Conservation (phyloP, 2,797 vertebrate genomes). For the Enteromius unitaeniatus region DNA sequence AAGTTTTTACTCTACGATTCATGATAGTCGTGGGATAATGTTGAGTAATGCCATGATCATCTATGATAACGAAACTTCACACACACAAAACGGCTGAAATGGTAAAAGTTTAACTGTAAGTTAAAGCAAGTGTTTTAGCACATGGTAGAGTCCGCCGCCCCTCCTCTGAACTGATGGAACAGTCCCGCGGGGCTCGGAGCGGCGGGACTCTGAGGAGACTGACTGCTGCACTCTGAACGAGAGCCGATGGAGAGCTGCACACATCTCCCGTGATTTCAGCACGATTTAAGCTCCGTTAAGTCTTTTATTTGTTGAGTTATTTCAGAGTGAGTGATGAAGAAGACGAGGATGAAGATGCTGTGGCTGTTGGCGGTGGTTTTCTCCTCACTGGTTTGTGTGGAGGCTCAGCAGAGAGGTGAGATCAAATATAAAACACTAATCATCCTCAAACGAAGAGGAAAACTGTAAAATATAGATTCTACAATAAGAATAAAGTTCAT, state of each 20-base stretch:
- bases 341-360: conserved; percentile 2
- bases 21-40: background rate
- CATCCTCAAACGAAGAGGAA: too few relatives aligned
- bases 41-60: background rate
- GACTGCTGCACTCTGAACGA: conserved; percentile 33
- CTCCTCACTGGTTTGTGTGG: conserved; percentile 55
- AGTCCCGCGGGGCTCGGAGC: background rate
- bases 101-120: background rate
- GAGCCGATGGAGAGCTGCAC: background rate
- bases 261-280: background rate
- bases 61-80: background rate
- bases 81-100: background rate
- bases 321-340: conserved; percentile 4
- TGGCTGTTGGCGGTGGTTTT: background rate
- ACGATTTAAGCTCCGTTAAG: background rate
- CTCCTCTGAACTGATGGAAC: background rate
- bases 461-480: background rate
- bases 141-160: conserved; percentile 62
- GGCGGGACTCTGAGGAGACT: conserved; percentile 50
- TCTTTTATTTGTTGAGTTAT: background rate
- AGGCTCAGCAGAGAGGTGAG: conserved; percentile 83
- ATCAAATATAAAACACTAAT: background rate
- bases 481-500: too few relatives aligned
- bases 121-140: background rate
- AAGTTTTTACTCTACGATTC: background rate